phyloP scores from a whole-genome alignment of 2,888 invertebrate genomes.

The Argyresthia albistria region DNA sequence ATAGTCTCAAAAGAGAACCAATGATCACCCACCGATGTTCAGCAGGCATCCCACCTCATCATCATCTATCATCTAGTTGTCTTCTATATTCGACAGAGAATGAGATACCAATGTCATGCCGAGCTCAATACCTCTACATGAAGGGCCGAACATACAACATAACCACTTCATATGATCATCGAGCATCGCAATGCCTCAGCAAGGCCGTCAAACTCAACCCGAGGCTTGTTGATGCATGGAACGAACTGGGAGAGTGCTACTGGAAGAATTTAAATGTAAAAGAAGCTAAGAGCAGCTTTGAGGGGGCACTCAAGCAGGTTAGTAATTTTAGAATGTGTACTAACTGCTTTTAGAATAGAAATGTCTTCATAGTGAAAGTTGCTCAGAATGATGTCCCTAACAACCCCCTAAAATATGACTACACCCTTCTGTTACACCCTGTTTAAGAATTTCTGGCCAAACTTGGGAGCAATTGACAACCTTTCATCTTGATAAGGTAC shows the following conservation, averaged over 20 bases:
- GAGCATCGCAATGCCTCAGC: slow-evolving; percentile 82
- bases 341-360: too few species aligned
- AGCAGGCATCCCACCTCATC: too few species aligned
- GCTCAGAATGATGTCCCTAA: too few species aligned
- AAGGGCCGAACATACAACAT: slow-evolving; percentile 85
- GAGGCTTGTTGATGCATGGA: slow-evolving; percentile 87
- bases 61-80: too few species aligned
- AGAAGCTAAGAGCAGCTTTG: slow-evolving; percentile 87
- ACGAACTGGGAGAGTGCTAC: slow-evolving; percentile 90
- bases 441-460: too few species aligned
- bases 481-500: too few species aligned
- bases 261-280: slow-evolving; percentile 88
- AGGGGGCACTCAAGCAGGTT: slow-evolving; percentile 81
- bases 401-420: too few species aligned
- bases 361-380: too few species aligned
- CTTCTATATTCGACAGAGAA: slow-evolving; percentile 26
- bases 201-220: slow-evolving; percentile 90
- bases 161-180: slow-evolving; percentile 74
- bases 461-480: too few species aligned
- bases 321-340: neutral
- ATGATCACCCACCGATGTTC: too few species aligned
- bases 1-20: too few species aligned
- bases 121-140: slow-evolving; percentile 77
- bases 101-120: slow-evolving; percentile 35
- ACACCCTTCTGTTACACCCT: too few species aligned